These are phyloP conservation scores for Pseudococcus jackbeardsleyi DNA, from an alignment of 2,888 invertebrate genomes.

Conservation along the genomic window DNA sequence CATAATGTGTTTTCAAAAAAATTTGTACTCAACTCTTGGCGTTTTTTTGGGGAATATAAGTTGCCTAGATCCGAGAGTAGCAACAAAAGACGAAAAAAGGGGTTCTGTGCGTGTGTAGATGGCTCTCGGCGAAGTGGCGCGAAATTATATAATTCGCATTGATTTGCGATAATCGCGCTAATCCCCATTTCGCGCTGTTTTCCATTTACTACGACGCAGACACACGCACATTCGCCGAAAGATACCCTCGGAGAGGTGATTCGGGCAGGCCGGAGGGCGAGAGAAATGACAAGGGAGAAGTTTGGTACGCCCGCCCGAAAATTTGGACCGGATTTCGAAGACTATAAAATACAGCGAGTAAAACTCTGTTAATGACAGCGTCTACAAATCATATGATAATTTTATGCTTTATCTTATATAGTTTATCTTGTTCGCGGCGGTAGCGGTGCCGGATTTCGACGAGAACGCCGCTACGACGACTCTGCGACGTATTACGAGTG, in stretches of 20 bases:
- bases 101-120: no score
- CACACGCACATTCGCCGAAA: background rate
- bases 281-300: conserved; percentile 50
- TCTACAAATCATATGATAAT: conserved; percentile 64
- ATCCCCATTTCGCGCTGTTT: background rate
- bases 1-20: no score
- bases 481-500: background rate
- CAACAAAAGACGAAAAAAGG: no score
- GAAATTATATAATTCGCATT: conserved; percentile 13
- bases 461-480: background rate
- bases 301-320: conserved; percentile 51
- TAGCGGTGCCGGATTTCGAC: background rate
- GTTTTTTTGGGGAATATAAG: no score
- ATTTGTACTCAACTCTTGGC: no score
- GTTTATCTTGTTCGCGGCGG: conserved; percentile 47
- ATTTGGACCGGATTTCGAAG: conserved; percentile 63
- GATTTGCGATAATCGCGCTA: conserved; percentile 43
- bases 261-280: background rate
- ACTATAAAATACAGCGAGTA: conserved; percentile 61
- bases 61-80: no score
- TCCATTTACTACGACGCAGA: background rate
- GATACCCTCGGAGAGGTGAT: background rate
- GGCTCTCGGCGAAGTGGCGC: background rate
- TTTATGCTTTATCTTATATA: conserved; percentile 63
- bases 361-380: conserved; percentile 64